Conservation (phyloP, 30 jellyfish, hydroid and myxozoan genomes). For the Sanderia malayensis region DNA sequence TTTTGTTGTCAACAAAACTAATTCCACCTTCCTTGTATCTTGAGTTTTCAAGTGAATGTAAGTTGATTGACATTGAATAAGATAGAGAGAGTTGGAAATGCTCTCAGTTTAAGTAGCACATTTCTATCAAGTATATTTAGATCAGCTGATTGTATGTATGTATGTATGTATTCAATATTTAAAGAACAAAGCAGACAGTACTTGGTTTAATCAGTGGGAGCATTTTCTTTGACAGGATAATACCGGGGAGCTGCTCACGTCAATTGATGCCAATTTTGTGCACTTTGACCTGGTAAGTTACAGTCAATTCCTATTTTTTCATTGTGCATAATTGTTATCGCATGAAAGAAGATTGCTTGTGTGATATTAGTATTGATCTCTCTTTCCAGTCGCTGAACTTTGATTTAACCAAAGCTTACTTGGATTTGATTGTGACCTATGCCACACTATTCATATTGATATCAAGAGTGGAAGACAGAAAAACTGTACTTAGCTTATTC, state of each 20-base stretch:
- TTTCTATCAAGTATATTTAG: no score
- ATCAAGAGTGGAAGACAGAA: constrained; percentile 90
- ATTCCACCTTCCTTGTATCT: no score
- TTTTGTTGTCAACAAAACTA: no score
- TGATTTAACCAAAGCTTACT: constrained; percentile 84
- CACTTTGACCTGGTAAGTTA: constrained; percentile 87
- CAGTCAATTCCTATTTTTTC: neutral
- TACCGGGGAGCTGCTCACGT: constrained; percentile 83
- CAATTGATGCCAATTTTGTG: constrained; percentile 94
- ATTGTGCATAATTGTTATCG: neutral
- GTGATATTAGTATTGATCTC: neutral
- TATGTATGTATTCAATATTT: no score
- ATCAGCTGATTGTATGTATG: no score
- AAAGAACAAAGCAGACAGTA: no score
- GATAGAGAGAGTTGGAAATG: no score
- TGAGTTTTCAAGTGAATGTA: no score
- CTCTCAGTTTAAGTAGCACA: no score
- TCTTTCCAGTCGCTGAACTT: constrained; percentile 67
- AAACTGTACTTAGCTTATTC: constrained; percentile 86
- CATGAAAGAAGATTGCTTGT: neutral
- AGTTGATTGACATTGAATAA: no score
- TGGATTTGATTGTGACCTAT: constrained; percentile 81
- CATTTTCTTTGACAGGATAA: no score
- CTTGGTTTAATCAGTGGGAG: no score
- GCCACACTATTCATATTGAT: constrained; percentile 74